Percentiles rank a stretch among this genome's conserved stretches.
phyloP scores from a whole-genome alignment of 2,113 vertebrate genomes.

The Gymnogyps californianus region DNA sequence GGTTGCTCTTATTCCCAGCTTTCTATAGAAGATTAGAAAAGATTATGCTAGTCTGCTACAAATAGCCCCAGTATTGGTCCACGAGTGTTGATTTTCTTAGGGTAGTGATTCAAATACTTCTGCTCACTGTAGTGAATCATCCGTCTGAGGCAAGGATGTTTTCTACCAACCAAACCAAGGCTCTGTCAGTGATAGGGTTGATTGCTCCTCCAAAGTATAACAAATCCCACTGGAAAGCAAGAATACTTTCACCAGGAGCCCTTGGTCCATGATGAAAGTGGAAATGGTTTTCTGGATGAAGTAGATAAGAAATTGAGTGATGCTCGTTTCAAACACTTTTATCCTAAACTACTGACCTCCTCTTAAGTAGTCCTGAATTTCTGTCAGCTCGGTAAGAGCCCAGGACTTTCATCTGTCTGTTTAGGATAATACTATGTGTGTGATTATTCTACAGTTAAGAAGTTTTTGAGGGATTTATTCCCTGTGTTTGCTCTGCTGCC shows the following conservation, averaged over 20 bases:
- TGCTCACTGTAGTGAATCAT: background rate
- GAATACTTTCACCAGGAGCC: background rate
- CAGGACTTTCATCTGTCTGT: conserved; percentile 11
- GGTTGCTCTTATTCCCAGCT: background rate
- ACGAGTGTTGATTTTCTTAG: background rate
- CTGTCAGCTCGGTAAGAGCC: background rate
- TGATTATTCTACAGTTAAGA: conserved; percentile 13
- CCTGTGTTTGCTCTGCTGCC: background rate
- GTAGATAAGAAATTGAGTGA: conserved; percentile 20
- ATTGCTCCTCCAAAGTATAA: background rate
- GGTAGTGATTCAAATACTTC: background rate
- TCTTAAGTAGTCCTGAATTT: conserved; percentile 19
- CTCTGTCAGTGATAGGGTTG: background rate
- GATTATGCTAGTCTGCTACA: background rate
- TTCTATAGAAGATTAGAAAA: background rate
- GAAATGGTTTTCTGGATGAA: conserved; percentile 50
- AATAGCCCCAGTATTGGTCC: background rate
- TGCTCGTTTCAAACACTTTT: background rate
- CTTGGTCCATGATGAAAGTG: conserved; percentile 11
- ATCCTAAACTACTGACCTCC: conserved; percentile 7
- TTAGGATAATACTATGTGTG: background rate
- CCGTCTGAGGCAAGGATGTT: background rate
- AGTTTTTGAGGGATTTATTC: conserved; percentile 33
- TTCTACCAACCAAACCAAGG: background rate
- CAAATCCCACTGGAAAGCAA: conserved; percentile 27